Percentiles rank a stretch among this genome's conserved stretches.
Conservation (phyloP, 2,113 vertebrate species). For the Cyphomyrus discorhynchus region DNA sequence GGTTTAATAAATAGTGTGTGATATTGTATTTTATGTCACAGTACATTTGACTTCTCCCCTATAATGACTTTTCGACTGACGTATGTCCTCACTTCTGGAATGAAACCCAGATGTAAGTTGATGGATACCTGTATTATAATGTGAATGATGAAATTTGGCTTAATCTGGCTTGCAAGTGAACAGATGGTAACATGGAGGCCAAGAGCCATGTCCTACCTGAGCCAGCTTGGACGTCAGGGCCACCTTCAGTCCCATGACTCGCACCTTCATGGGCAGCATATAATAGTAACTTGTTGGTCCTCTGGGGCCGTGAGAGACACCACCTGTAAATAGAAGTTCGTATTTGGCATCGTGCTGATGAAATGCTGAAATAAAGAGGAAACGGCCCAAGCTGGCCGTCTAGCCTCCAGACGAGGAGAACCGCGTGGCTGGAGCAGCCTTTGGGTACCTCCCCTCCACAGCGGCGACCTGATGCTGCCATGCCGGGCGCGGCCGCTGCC, state of each 20-base stretch:
- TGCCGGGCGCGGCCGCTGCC: conserved; percentile 72
- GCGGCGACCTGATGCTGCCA: conserved; percentile 76
- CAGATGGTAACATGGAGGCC: neutral
- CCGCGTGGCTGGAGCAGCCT: neutral
- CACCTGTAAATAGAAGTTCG: conserved; percentile 55
- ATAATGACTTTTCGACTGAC: neutral
- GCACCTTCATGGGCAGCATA: conserved; percentile 84
- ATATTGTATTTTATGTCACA: neutral
- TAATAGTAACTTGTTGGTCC: conserved; percentile 87
- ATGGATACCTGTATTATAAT: neutral
- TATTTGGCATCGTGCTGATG: neutral
- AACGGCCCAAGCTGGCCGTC: neutral
- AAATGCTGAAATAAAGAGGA: neutral
- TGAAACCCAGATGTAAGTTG: neutral
- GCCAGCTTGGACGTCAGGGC: conserved; percentile 72
- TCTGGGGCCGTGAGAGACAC: conserved; percentile 72
- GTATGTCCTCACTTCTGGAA: neutral
- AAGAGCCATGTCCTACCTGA: conserved; percentile 59
- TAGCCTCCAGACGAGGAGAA: neutral
- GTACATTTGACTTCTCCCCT: neutral
- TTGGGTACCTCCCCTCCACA: conserved; percentile 75
- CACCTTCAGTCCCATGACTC: conserved; percentile 74
- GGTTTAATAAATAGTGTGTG: neutral
- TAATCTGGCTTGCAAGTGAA: neutral
- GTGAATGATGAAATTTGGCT: neutral